Conservation (phyloP, 2,888 invertebrate genomes). For the Nasonia oneida region DNA sequence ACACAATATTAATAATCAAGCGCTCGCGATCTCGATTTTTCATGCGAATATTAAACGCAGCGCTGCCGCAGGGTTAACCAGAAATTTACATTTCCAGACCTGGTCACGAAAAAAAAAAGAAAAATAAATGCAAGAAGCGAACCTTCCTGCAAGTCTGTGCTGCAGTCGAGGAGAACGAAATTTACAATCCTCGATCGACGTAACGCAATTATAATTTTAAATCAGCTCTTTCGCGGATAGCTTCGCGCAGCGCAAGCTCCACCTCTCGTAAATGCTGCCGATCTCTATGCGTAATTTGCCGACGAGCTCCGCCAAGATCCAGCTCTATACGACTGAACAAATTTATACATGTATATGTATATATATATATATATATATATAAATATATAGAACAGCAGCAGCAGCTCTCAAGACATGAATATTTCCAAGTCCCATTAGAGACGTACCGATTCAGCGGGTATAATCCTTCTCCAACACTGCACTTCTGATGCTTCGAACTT, state of each 20-base stretch:
- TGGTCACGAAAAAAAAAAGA: background rate
- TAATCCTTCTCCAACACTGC: slow-evolving; percentile 10
- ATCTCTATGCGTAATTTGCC: background rate
- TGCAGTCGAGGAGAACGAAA: background rate
- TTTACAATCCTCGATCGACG: slow-evolving; percentile 31
- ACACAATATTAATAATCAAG: too few species aligned
- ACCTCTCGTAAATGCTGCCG: background rate
- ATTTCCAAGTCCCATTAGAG: slow-evolving; percentile 11
- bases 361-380: too few species aligned
- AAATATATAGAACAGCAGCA: background rate
- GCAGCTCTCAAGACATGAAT: background rate
- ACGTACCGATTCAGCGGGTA: background rate
- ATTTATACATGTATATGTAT: background rate
- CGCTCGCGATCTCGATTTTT: background rate
- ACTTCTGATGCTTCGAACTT: background rate
- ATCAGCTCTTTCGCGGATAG: background rate
- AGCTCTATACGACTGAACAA: background rate
- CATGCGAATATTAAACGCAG: background rate
- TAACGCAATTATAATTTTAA: background rate
- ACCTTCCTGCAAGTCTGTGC: background rate
- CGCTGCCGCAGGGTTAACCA: background rate
- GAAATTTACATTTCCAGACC: background rate
- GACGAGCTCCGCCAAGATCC: slow-evolving; percentile 5
- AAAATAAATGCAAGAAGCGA: background rate
- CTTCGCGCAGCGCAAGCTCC: background rate